These are phyloP conservation scores for Zaprionus inermis DNA, from an alignment of 1,140 invertebrate genomes.

Conservation along the genomic window DNA sequence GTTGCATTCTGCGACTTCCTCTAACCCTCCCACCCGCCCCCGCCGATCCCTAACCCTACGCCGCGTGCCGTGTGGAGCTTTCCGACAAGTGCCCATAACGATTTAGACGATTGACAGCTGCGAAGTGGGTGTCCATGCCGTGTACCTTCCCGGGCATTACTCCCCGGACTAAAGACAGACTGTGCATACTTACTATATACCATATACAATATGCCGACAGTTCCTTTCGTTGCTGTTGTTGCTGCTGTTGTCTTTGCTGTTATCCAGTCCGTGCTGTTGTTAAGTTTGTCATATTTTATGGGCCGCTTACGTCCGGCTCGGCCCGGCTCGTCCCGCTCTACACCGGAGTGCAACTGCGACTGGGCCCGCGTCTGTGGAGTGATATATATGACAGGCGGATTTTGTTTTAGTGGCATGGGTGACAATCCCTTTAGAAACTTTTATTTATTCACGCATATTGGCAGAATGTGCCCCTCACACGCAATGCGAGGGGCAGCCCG, in stretches of 20 bases:
- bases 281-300: constrained; percentile 80
- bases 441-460: constrained; percentile 77
- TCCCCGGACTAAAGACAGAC: background rate
- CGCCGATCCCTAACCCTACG: background rate
- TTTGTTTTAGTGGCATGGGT: constrained; percentile 78
- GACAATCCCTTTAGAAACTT: constrained; percentile 75
- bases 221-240: constrained; percentile 30
- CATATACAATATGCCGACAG: constrained; percentile 51
- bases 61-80: background rate
- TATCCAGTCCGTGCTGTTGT: constrained; percentile 62
- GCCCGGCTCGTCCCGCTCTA: background rate
- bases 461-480: constrained; percentile 71
- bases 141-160: constrained; percentile 8
- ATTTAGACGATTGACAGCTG: constrained; percentile 75
- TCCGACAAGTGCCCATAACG: constrained; percentile 70
- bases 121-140: constrained; percentile 69
- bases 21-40: too few species aligned
- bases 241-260: constrained; percentile 46
- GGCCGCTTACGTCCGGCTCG: constrained; percentile 62
- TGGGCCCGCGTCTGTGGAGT: constrained; percentile 48
- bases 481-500: constrained; percentile 48
- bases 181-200: background rate
- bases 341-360: constrained; percentile 5
- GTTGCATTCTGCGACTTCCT: too few species aligned
- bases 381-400: constrained; percentile 79